These are phyloP conservation scores for Synanthedon andrenaeformis DNA, from an alignment of 2,888 invertebrate genomes.

Conservation along the genomic window DNA sequence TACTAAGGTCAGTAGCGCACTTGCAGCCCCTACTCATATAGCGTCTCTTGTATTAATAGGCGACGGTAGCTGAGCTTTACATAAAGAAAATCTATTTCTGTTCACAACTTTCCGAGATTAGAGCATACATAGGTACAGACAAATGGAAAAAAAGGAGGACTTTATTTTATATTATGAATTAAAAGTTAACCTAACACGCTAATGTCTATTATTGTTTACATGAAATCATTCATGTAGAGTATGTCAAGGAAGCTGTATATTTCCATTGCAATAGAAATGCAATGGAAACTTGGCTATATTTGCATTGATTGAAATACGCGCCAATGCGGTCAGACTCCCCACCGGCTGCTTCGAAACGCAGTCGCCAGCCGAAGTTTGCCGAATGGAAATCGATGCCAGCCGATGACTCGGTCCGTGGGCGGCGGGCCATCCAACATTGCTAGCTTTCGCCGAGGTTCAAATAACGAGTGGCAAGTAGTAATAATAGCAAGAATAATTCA, in stretches of 20 bases:
- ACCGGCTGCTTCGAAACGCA: not conserved
- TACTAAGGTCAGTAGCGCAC: too few species aligned
- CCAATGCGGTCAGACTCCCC: not conserved
- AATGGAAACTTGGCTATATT: not conserved
- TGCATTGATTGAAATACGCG: not conserved
- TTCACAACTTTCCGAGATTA: too few species aligned
- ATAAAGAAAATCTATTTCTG: too few species aligned
- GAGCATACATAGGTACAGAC: too few species aligned
- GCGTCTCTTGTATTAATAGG: too few species aligned
- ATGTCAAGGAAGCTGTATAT: not conserved
- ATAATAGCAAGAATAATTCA: slow-evolving; percentile 10
- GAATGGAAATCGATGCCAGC: slow-evolving; percentile 59
- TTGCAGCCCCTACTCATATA: too few species aligned
- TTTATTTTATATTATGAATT: not conserved
- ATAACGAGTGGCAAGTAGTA: slow-evolving; percentile 18
- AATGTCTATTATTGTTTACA: not conserved
- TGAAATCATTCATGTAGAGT: not conserved
- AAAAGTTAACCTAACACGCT: not conserved
- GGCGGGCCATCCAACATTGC: slow-evolving; percentile 25
- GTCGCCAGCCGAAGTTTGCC: slow-evolving; percentile 49
- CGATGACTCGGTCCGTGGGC: slow-evolving; percentile 33
- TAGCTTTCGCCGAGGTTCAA: slow-evolving; percentile 44
- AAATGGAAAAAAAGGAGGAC: too few species aligned
- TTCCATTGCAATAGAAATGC: not conserved
- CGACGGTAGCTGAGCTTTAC: too few species aligned